These are phyloP conservation scores for Antheraea yamamai DNA, from an alignment of 2,888 invertebrate genomes.

Conservation along the genomic window DNA sequence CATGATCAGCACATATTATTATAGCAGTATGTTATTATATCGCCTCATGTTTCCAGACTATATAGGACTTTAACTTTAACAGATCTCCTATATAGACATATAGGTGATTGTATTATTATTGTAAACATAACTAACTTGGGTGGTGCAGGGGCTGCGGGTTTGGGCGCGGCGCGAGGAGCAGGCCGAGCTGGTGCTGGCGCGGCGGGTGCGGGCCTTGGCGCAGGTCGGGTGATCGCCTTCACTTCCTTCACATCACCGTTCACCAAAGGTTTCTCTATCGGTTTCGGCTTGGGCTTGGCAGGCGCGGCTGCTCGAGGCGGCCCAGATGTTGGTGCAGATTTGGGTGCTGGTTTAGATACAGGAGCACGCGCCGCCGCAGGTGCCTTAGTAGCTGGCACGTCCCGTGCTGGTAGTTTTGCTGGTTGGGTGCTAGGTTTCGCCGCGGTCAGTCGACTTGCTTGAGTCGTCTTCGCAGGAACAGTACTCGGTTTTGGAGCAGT, in stretches of 20 bases:
- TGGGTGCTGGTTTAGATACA: slow-evolving; percentile 29
- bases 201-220: slow-evolving; percentile 39
- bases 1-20: not conserved
- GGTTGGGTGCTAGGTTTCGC: slow-evolving; percentile 17
- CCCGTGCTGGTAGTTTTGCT: slow-evolving; percentile 14
- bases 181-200: slow-evolving; percentile 38
- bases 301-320: slow-evolving; percentile 23
- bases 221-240: slow-evolving; percentile 42
- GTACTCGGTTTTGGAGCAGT: slow-evolving; percentile 29
- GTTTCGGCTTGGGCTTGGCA: slow-evolving; percentile 34
- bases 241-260: slow-evolving; percentile 80
- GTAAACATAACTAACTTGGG: slow-evolving; percentile 43
- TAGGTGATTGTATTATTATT: not conserved
- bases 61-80: too few species aligned
- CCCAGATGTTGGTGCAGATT: slow-evolving; percentile 34
- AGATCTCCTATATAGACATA: too few species aligned
- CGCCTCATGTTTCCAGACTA: not conserved
- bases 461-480: slow-evolving; percentile 24
- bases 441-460: slow-evolving; percentile 22
- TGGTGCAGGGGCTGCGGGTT: slow-evolving; percentile 12
- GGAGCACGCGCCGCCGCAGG: slow-evolving; percentile 50
- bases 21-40: not conserved
- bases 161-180: slow-evolving; percentile 32
- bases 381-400: slow-evolving; percentile 36
- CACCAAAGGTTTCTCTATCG: slow-evolving; percentile 77